These are phyloP conservation scores for Diploptera punctata DNA, from an alignment of 2,888 invertebrate genomes.

Conservation along the genomic window DNA sequence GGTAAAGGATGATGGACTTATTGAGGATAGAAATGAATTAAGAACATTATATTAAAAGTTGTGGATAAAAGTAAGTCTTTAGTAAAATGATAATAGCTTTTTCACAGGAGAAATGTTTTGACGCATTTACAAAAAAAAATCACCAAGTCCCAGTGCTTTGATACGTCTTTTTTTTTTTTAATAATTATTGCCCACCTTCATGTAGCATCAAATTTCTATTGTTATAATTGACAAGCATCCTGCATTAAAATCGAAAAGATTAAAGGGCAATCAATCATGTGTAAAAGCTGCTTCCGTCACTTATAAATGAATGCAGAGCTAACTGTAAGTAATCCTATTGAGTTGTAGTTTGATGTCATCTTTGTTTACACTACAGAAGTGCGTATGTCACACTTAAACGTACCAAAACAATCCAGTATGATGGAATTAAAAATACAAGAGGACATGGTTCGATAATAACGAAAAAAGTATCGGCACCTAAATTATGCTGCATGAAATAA, in stretches of 20 bases:
- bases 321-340: not conserved
- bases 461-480: not conserved
- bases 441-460: not conserved
- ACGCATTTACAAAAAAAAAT: slow-evolving; percentile 22
- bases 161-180: slow-evolving; percentile 17
- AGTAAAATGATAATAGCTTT: slow-evolving; percentile 20
- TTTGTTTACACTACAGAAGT: not conserved
- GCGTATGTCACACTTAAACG: not conserved
- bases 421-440: not conserved
- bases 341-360: slow-evolving; percentile 8
- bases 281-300: slow-evolving; percentile 19
- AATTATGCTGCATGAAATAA: slow-evolving; percentile 6
- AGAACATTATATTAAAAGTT: slow-evolving; percentile 1
- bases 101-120: slow-evolving; percentile 22
- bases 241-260: slow-evolving; percentile 1
- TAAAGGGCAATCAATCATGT: not conserved
- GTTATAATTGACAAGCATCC: slow-evolving; percentile 2
- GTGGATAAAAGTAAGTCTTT: slow-evolving; percentile 18
- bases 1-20: slow-evolving; percentile 17
- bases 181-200: slow-evolving; percentile 8
- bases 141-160: slow-evolving; percentile 26
- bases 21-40: not conserved
- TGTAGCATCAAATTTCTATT: not conserved
- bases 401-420: not conserved
- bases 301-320: slow-evolving; percentile 5